phyloP scores from a whole-genome alignment of 2,797 vertebrate species.

The Pantherophis alleghaniensis region DNA sequence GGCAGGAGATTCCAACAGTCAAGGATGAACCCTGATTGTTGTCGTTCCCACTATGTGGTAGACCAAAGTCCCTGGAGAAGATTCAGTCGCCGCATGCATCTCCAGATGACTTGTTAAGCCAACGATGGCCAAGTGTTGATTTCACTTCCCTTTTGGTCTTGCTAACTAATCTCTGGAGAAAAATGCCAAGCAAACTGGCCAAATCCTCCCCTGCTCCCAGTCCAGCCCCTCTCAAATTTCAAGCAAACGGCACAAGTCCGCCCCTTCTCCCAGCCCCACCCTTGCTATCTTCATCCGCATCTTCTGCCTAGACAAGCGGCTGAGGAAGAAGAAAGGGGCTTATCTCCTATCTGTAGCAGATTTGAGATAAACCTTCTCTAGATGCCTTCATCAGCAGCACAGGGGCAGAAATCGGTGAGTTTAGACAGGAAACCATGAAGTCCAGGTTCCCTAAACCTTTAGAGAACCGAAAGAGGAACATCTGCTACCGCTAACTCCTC shows the following conservation, averaged over 20 bases:
- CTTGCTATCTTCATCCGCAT: not conserved
- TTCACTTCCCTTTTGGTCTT: not conserved
- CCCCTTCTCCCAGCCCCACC: not conserved
- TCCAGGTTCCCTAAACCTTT: not conserved
- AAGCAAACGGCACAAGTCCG: not conserved
- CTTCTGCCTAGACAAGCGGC: not conserved
- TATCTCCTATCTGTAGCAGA: not conserved
- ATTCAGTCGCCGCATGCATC: not conserved
- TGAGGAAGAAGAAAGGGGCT: not conserved
- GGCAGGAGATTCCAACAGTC: not conserved
- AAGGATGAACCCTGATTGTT: not conserved
- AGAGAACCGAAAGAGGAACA: not conserved
- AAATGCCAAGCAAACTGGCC: not conserved
- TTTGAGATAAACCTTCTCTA: not conserved
- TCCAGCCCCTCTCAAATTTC: not conserved
- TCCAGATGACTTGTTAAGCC: not conserved
- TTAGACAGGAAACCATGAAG: not conserved
- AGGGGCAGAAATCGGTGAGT: not conserved
- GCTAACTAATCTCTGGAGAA: not conserved
- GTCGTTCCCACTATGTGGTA: not conserved
- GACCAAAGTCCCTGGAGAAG: not conserved
- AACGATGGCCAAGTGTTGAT: not conserved
- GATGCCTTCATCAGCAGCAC: not conserved
- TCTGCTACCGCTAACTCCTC: not conserved
- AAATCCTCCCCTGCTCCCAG: not conserved